These are phyloP conservation scores for Teleogryllus occipitalis DNA, from an alignment of 1,140 invertebrate species.

Conservation along the genomic window DNA sequence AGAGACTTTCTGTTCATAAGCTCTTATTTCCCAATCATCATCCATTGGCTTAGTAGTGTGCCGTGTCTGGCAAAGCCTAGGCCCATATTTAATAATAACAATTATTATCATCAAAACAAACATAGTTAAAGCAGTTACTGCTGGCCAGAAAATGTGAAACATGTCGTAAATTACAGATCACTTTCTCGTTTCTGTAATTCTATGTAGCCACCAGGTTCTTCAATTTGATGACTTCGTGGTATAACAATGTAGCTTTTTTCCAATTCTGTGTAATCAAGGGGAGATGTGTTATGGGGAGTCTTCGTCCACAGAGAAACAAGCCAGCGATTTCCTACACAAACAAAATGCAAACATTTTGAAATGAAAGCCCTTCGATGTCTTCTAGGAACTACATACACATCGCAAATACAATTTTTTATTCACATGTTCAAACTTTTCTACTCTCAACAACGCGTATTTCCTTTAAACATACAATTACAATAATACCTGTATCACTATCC, in stretches of 20 bases:
- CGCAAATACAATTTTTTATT: background rate
- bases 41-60: slow-evolving; percentile 52
- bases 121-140: slow-evolving; percentile 56
- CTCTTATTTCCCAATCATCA: slow-evolving; percentile 47
- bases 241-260: slow-evolving; percentile 33
- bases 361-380: background rate
- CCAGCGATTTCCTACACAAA: slow-evolving; percentile 63
- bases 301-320: slow-evolving; percentile 71
- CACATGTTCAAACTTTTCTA: background rate
- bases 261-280: slow-evolving; percentile 67
- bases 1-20: slow-evolving; percentile 55
- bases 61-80: slow-evolving; percentile 53
- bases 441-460: background rate
- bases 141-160: slow-evolving; percentile 66
- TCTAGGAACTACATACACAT: background rate
- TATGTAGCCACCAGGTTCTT: slow-evolving; percentile 50
- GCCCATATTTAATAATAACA: slow-evolving; percentile 59
- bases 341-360: background rate
- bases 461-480: background rate
- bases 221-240: slow-evolving; percentile 11
- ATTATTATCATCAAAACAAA: slow-evolving; percentile 65
- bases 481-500: slow-evolving; percentile 65
- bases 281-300: slow-evolving; percentile 72
- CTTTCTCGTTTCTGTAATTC: slow-evolving; percentile 72
- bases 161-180: slow-evolving; percentile 58